phyloP scores from a whole-genome alignment of 2,797 vertebrate species.

The Corythornis leucogaster region DNA sequence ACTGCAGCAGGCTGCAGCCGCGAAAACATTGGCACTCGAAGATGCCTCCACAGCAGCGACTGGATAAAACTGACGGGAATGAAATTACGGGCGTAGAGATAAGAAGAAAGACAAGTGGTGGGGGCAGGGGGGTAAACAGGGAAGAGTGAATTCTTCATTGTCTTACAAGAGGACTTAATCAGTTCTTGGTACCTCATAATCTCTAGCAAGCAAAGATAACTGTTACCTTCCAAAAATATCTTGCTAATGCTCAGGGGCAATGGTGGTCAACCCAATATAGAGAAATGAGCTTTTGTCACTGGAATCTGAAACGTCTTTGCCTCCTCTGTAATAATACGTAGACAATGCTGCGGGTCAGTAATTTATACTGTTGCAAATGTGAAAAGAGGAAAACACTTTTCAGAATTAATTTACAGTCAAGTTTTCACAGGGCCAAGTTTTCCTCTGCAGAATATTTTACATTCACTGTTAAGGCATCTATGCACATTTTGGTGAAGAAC shows the following conservation, averaged over 20 bases:
- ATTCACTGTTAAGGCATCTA: accelerated
- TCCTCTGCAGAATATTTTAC: background rate
- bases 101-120: background rate
- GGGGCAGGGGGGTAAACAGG: too few species aligned
- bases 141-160: background rate
- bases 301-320: background rate
- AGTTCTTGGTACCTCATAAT: background rate
- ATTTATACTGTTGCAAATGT: background rate
- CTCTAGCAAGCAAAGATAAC: background rate
- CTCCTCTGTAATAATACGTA: background rate
- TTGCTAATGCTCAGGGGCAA: background rate
- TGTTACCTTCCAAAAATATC: background rate
- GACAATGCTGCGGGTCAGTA: accelerated
- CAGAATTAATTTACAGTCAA: background rate
- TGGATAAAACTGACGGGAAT: background rate
- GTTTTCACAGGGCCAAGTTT: background rate
- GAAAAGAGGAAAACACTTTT: accelerated
- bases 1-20: background rate
- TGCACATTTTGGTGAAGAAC: background rate
- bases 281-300: background rate
- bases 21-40: accelerated
- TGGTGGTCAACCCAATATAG: background rate
- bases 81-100: background rate
- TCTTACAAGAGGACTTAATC: background rate
- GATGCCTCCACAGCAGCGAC: accelerated